These are phyloP conservation scores for Schizotus pectinicornis DNA, from an alignment of 2,888 invertebrate genomes.

Conservation along the genomic window DNA sequence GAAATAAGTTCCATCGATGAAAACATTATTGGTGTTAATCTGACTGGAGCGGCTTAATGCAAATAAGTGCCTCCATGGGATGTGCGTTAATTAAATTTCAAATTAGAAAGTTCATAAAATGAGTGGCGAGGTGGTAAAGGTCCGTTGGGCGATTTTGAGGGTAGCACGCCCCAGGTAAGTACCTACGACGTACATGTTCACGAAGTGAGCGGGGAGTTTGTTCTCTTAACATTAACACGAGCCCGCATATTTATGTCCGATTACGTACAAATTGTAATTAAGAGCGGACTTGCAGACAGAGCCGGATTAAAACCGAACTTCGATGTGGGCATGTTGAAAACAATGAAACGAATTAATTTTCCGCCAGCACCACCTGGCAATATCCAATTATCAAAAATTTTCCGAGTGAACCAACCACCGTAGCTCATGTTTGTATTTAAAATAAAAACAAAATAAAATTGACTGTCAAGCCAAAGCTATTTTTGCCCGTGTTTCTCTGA, in stretches of 20 bases:
- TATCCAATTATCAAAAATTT: no score
- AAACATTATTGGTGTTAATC: not conserved
- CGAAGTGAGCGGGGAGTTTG: not conserved
- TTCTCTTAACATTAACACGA: no score
- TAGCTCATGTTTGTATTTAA: no score
- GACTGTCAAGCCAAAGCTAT: no score
- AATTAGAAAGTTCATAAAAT: conserved; percentile 17
- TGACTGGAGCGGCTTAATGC: not conserved
- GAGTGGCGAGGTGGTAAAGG: conserved; percentile 11
- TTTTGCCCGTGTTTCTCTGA: no score
- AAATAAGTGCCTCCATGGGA: not conserved
- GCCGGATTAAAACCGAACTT: conserved; percentile 17
- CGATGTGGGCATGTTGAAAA: no score
- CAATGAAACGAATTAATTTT: no score
- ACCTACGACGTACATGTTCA: conserved; percentile 6
- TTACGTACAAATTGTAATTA: conserved; percentile 26
- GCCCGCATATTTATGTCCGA: not conserved
- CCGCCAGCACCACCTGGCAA: no score
- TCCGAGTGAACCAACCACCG: no score
- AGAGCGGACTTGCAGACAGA: conserved; percentile 7
- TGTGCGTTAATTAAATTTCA: conserved; percentile 24
- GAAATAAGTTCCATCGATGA: conserved; percentile 1
- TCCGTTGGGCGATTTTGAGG: conserved; percentile 6
- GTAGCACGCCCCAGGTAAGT: not conserved
- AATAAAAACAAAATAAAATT: no score